Percentiles rank a stretch among this genome's conserved stretches.
Evolutionary conservation across 2,113 vertebrate genomes (phyloP).

Genomic region (Thymallus thymallus): DNA sequence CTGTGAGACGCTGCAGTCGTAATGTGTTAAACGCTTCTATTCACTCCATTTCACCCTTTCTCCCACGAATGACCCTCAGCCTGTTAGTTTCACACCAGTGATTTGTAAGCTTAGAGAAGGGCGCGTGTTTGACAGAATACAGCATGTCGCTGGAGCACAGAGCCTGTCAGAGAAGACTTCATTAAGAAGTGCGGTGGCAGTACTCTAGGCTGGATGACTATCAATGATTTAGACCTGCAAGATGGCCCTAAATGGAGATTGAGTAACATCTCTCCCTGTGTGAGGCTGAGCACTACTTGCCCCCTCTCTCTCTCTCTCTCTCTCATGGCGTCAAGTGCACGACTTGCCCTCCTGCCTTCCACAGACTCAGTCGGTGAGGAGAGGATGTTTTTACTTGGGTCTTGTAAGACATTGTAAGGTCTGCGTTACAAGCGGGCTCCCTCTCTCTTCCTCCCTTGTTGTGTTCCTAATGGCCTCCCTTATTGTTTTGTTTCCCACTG

Average conservation of each 20-base stretch:
- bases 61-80: constrained; percentile 19
- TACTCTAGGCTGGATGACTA: constrained; percentile 35
- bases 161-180: constrained; percentile 34
- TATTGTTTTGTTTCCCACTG: neutral
- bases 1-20: constrained; percentile 4
- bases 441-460: neutral
- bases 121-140: constrained; percentile 26
- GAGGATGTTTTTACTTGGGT: no score
- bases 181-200: constrained; percentile 63
- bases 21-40: constrained; percentile 13
- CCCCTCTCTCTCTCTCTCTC: no score
- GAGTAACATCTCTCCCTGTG: neutral
- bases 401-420: neutral
- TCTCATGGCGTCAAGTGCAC: no score
- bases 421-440: neutral
- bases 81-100: constrained; percentile 23
- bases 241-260: constrained; percentile 59
- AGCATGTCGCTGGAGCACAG: constrained; percentile 3
- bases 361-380: no score
- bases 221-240: constrained; percentile 65
- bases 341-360: no score
- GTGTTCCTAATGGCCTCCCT: neutral
- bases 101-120: constrained; percentile 18
- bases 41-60: constrained; percentile 16
- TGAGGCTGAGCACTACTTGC: no score